Conservation (phyloP, 2,797 vertebrate genomes). For the Mus caroli region DNA sequence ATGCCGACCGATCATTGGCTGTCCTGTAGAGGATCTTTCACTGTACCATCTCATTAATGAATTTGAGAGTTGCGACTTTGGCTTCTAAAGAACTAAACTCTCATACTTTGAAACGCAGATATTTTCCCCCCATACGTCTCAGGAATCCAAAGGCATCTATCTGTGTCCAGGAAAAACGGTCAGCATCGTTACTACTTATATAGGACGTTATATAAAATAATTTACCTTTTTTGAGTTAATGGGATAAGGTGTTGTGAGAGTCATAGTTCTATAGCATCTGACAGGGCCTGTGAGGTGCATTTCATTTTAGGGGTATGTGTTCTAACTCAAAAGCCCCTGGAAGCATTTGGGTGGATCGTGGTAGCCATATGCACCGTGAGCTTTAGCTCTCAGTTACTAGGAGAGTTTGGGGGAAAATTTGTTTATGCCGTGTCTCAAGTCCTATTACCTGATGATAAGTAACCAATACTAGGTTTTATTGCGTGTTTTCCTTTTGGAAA, state of each 20-base stretch:
- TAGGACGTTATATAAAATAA: not conserved
- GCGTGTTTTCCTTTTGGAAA: constrained; percentile 16
- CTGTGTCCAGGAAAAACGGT: constrained; percentile 14
- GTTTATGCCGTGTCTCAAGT: constrained; percentile 2
- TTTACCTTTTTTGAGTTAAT: constrained; percentile 24
- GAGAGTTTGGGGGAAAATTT: not conserved
- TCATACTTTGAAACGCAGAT: constrained; percentile 34
- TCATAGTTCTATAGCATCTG: not conserved
- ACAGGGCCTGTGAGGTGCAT: not conserved
- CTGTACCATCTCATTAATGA: constrained; percentile 57
- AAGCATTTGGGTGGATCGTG: not conserved
- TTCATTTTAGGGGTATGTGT: not conserved
- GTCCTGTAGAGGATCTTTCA: constrained; percentile 34
- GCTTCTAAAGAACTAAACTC: constrained; percentile 56
- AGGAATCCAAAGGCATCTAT: constrained; percentile 31
- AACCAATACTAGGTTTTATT: not conserved
- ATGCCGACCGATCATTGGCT: constrained; percentile 60
- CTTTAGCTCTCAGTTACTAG: not conserved
- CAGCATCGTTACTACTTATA: not conserved
- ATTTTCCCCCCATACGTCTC: not conserved
- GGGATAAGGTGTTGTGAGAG: not conserved
- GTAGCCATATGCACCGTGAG: not conserved
- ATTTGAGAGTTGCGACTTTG: constrained; percentile 62
- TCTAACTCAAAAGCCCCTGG: not conserved
- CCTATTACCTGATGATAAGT: constrained; percentile 14